Percentiles rank a stretch among this genome's conserved stretches.
These are phyloP conservation scores for Malthinus seriepunctatus DNA, from an alignment of 2,888 invertebrate genomes.

Conservation along the genomic window DNA sequence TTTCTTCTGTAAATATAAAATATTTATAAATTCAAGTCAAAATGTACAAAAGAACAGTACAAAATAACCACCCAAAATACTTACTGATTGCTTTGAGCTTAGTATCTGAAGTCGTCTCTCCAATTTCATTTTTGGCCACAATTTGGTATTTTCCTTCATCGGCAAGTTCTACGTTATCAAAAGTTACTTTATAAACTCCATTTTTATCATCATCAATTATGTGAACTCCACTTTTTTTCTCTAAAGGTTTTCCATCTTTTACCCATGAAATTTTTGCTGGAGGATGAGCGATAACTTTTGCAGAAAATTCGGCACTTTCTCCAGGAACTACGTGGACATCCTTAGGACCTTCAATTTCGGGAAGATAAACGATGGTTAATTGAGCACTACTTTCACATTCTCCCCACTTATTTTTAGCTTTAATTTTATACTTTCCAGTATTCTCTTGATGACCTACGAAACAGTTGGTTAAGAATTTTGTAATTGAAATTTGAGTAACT, in stretches of 20 bases:
- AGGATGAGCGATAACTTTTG: constrained; percentile 86
- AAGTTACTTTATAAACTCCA: constrained; percentile 71
- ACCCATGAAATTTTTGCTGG: constrained; percentile 86
- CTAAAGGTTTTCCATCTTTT: constrained; percentile 66
- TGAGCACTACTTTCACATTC: constrained; percentile 72
- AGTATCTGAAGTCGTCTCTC: constrained; percentile 71
- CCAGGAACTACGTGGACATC: constrained; percentile 76
- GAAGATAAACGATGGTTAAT: constrained; percentile 77
- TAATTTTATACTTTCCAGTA: constrained; percentile 80
- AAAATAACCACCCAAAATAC: not conserved
- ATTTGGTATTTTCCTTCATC: constrained; percentile 82
- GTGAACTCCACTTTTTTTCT: constrained; percentile 61
- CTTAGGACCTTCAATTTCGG: constrained; percentile 76
- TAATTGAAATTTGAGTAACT: constrained; percentile 24
- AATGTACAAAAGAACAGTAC: not conserved
- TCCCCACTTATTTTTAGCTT: constrained; percentile 81
- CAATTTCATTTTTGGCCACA: constrained; percentile 76
- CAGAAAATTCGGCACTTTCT: constrained; percentile 77
- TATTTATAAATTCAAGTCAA: not conserved
- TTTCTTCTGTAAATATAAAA: constrained; percentile 47
- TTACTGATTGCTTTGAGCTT: constrained; percentile 74
- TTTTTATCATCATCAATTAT: constrained; percentile 64
- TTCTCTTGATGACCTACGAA: constrained; percentile 69
- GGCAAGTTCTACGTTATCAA: constrained; percentile 69
- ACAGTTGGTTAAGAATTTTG: no score